phyloP scores from a whole-genome alignment of 2,113 vertebrate genomes.

The Asarcornis scutulata region DNA sequence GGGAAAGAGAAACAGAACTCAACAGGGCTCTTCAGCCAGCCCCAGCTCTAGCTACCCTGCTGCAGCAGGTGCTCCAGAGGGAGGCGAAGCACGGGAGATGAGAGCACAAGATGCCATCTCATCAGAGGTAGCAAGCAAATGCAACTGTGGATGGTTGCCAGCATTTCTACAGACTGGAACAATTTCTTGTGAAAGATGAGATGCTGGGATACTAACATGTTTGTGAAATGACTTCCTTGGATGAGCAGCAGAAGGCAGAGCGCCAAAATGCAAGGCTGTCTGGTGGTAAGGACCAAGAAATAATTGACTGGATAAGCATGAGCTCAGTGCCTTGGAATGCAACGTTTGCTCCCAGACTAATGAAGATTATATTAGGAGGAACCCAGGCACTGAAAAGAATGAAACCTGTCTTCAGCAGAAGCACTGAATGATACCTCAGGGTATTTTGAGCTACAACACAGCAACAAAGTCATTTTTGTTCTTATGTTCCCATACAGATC shows the following conservation, averaged over 20 bases:
- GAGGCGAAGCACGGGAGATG: neutral
- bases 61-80: accelerated
- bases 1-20: neutral
- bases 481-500: neutral
- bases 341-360: neutral
- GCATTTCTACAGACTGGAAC: neutral
- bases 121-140: accelerated
- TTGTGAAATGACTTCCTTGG: neutral
- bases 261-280: neutral
- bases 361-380: neutral
- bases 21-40: neutral
- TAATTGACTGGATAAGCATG: neutral
- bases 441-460: neutral
- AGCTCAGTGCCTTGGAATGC: neutral
- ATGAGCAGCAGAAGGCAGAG: neutral
- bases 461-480: neutral
- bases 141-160: accelerated
- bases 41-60: neutral
- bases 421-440: neutral
- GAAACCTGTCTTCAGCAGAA: neutral
- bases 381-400: neutral
- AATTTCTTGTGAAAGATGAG: neutral
- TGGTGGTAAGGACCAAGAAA: neutral
- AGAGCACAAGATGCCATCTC: neutral
- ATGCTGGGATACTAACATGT: accelerated